phyloP scores from a whole-genome alignment of 1,140 invertebrate genomes.

The Thaumatotibia leucotreta region DNA sequence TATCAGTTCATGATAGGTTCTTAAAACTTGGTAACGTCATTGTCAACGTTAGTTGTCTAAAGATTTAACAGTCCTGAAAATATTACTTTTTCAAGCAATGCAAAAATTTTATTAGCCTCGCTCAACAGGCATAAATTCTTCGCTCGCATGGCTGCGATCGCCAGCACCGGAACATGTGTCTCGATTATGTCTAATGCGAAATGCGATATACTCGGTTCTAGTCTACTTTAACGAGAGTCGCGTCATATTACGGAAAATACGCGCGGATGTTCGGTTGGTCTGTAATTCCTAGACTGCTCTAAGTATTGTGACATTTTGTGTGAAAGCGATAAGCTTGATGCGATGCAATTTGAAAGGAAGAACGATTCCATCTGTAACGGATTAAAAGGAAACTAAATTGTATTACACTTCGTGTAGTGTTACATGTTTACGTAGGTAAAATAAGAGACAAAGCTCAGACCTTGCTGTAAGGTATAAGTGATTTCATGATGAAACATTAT shows the following conservation, averaged over 20 bases:
- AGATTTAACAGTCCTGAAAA: background rate
- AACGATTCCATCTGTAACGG: background rate
- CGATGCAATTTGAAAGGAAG: background rate
- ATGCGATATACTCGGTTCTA: constrained; percentile 23
- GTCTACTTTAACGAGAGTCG: background rate
- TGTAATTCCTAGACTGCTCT: background rate
- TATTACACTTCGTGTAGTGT: background rate
- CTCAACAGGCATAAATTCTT: constrained; percentile 1
- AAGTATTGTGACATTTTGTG: constrained; percentile 5
- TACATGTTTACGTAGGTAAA: no score
- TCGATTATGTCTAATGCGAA: constrained; percentile 34
- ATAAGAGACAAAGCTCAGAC: background rate
- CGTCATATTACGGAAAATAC: constrained; percentile 7
- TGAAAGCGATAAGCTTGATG: constrained; percentile 3
- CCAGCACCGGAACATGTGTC: constrained; percentile 34
- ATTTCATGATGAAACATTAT: no score
- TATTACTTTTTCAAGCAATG: background rate
- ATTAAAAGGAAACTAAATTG: background rate
- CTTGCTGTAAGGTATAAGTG: background rate
- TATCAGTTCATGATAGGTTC: no score
- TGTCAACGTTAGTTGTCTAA: no score
- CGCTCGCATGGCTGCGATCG: constrained; percentile 1
- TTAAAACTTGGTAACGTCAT: no score
- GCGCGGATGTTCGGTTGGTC: background rate
- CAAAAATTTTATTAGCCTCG: background rate